These are phyloP conservation scores for Denticeps clupeoides DNA, from an alignment of 2,797 vertebrate genomes.

Conservation along the genomic window DNA sequence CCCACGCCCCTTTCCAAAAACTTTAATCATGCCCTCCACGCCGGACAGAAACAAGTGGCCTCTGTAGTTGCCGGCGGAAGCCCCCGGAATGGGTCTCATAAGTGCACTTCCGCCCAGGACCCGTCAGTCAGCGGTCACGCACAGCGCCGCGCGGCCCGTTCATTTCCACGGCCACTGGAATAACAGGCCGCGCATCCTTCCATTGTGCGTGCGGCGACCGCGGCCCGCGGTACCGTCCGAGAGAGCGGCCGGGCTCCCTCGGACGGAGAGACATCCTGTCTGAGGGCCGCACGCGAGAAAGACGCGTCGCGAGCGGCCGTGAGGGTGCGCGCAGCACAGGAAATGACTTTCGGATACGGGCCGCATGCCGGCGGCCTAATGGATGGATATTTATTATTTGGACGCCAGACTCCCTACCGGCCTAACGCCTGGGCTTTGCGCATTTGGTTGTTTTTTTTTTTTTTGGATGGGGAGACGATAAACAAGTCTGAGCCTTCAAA, in stretches of 20 bases:
- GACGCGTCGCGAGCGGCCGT: not conserved
- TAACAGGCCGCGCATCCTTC: constrained; percentile 30
- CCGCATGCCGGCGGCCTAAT: constrained; percentile 18
- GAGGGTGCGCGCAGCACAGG: constrained; percentile 13
- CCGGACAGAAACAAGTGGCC: constrained; percentile 3
- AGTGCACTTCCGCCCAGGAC: constrained; percentile 13
- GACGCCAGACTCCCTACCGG: constrained; percentile 4
- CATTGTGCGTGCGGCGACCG: constrained; percentile 20
- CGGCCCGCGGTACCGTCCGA: not conserved
- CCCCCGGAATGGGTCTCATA: constrained; percentile 2
- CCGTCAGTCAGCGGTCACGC: constrained; percentile 19
- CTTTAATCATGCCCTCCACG: constrained; percentile 2
- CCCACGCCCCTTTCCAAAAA: constrained; percentile 8
- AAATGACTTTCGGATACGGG: constrained; percentile 23
- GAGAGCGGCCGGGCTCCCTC: not conserved
- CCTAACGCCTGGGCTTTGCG: not conserved
- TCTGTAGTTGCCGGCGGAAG: not conserved
- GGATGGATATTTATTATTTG: constrained; percentile 10
- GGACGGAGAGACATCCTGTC: constrained; percentile 12
- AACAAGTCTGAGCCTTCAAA: no score
- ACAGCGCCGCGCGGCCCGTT: constrained; percentile 17
- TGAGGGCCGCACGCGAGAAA: not conserved
- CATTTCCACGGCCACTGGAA: constrained; percentile 15
- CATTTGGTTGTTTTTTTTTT: not conserved
- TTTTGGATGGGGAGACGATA: not conserved